A percentile compares a stretch with the other conserved stretches of the same genome.
Evolutionary conservation across 2,113 vertebrate species (phyloP).

Genomic region (Sylvietta virens): DNA sequence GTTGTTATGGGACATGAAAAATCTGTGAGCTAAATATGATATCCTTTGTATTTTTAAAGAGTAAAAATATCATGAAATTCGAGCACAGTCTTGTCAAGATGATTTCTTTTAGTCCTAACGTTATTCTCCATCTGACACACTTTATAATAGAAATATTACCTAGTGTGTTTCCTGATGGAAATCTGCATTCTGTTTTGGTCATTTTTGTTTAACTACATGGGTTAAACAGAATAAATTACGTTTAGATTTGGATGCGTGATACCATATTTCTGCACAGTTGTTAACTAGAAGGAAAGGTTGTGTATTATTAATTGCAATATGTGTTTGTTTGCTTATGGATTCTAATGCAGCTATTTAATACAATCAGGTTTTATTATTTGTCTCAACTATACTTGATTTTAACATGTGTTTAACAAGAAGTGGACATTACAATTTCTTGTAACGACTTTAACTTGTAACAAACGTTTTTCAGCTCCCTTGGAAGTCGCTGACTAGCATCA

Average conservation of each 20-base stretch:
- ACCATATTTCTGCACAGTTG: neutral
- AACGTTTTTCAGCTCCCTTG: constrained; percentile 87
- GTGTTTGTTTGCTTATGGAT: neutral
- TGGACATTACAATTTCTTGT: neutral
- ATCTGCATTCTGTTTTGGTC: neutral
- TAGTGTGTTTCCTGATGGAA: neutral
- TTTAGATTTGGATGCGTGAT: neutral
- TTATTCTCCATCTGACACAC: neutral
- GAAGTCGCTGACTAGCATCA: constrained; percentile 98
- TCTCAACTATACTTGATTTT: neutral
- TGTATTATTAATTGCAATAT: neutral
- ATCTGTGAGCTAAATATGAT: neutral
- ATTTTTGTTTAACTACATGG: neutral
- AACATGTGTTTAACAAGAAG: neutral
- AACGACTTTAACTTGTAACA: neutral
- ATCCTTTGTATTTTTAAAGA: neutral
- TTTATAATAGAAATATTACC: neutral
- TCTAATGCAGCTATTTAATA: neutral
- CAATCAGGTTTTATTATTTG: neutral
- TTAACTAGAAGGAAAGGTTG: neutral
- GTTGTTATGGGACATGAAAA: neutral
- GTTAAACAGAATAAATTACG: neutral
- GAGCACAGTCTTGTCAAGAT: neutral
- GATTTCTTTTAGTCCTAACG: neutral
- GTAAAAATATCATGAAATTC: neutral